Conservation (phyloP, 2,888 invertebrate genomes). For the Dichetophora obliterata region DNA sequence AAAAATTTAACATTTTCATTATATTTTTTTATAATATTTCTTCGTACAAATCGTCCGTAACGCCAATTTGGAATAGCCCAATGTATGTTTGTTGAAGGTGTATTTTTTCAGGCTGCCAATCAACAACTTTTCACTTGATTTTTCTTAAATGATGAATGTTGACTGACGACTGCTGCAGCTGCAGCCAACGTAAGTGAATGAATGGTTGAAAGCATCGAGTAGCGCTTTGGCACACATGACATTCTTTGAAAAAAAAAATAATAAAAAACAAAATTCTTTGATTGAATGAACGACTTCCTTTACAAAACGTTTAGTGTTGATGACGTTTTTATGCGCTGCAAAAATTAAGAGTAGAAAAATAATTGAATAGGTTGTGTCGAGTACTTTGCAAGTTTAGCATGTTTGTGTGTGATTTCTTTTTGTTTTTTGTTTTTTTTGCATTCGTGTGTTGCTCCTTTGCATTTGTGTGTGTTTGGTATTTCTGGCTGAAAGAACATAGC, state of each 20-base stretch:
- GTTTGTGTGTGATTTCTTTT: not conserved
- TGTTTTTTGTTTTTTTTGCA: constrained; percentile 17
- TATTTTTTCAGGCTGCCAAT: constrained; percentile 10
- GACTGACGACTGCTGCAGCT: constrained; percentile 14
- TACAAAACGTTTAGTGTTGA: constrained; percentile 42
- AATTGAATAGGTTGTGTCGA: constrained; percentile 68
- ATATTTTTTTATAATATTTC: too few relatives aligned
- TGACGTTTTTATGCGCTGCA: constrained; percentile 40
- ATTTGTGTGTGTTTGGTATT: not conserved
- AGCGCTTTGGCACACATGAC: not conserved
- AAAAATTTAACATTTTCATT: too few relatives aligned
- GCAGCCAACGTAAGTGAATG: not conserved
- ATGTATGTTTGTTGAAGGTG: too few relatives aligned
- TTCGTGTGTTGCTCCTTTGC: not conserved
- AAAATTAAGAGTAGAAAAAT: constrained; percentile 67
- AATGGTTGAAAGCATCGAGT: not conserved
- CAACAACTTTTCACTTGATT: constrained; percentile 21
- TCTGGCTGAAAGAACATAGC: not conserved
- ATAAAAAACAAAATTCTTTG: constrained; percentile 9
- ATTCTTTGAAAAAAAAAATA: not conserved
- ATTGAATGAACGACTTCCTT: constrained; percentile 27
- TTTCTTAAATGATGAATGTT: constrained; percentile 24
- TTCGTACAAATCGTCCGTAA: too few relatives aligned
- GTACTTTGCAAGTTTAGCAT: constrained; percentile 53
- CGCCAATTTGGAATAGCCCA: too few relatives aligned